Evolutionary conservation across 1,140 invertebrate genomes (phyloP).

Genomic region (Sipha flava): DNA sequence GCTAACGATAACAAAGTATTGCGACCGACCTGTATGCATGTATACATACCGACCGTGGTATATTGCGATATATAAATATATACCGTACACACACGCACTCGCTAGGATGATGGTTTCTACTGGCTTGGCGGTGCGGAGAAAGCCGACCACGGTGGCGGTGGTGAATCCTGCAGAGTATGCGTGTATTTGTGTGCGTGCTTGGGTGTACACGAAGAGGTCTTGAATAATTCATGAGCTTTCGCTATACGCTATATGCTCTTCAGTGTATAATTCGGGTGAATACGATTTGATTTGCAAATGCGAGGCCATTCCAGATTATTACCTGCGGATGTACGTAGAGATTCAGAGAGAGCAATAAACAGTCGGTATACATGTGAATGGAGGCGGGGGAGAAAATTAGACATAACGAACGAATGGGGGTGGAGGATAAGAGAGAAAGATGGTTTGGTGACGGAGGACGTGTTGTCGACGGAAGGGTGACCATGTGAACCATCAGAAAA

Average conservation of each 20-base stretch:
- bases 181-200: not conserved
- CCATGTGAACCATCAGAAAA: not conserved
- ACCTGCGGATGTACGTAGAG: constrained; percentile 2
- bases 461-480: not conserved
- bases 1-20: not conserved
- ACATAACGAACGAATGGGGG: not conserved
- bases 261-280: constrained; percentile 18
- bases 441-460: not conserved
- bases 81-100: not conserved
- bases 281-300: constrained; percentile 30
- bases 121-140: no score
- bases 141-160: not conserved
- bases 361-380: no score
- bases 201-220: not conserved
- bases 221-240: constrained; percentile 28
- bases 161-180: not conserved
- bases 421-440: no score
- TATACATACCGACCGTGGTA: no score
- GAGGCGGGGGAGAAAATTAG: not conserved
- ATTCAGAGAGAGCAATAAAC: not conserved
- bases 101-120: no score
- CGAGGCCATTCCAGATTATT: constrained; percentile 6
- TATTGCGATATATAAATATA: not conserved
- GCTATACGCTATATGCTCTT: not conserved
- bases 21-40: no score